Percentiles rank a stretch among this genome's conserved stretches.
Conservation (phyloP, 2,113 vertebrate species). For the Accipiter virgatus region DNA sequence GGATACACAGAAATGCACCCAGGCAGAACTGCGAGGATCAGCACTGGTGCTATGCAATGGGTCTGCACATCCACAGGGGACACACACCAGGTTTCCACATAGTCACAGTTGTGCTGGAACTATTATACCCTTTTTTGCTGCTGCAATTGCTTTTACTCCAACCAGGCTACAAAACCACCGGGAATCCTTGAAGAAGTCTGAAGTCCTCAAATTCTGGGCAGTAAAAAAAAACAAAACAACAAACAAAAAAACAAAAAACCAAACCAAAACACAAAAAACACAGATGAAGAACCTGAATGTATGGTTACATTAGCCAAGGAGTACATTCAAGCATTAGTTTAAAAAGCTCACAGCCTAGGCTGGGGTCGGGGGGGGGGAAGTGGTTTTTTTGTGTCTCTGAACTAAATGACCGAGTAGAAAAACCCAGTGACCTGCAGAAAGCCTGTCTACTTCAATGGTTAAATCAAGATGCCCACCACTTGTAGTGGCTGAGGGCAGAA, state of each 20-base stretch:
- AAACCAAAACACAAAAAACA: neutral
- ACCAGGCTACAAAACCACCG: neutral
- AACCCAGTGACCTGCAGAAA: neutral
- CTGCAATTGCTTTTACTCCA: neutral
- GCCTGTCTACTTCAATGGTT: neutral
- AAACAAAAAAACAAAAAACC: neutral
- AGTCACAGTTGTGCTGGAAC: neutral
- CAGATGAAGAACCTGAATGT: neutral
- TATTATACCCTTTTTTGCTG: neutral
- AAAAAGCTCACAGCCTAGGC: neutral
- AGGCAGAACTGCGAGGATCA: neutral
- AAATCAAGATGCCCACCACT: neutral
- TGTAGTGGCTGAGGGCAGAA: neutral
- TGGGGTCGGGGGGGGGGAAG: neutral
- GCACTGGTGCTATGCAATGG: neutral
- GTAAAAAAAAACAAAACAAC: too few relatives aligned
- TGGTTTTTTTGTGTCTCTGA: neutral
- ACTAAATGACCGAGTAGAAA: neutral
- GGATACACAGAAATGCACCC: neutral
- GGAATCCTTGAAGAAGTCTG: neutral
- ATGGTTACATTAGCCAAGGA: neutral
- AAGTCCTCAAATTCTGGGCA: neutral
- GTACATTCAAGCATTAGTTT: neutral
- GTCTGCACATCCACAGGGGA: neutral
- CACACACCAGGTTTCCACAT: rapidly evolving